A percentile compares a stretch with the other conserved stretches of the same genome.
These are phyloP conservation scores for Coccyzus lansbergi DNA, from an alignment of 2,797 vertebrate genomes.

Conservation along the genomic window DNA sequence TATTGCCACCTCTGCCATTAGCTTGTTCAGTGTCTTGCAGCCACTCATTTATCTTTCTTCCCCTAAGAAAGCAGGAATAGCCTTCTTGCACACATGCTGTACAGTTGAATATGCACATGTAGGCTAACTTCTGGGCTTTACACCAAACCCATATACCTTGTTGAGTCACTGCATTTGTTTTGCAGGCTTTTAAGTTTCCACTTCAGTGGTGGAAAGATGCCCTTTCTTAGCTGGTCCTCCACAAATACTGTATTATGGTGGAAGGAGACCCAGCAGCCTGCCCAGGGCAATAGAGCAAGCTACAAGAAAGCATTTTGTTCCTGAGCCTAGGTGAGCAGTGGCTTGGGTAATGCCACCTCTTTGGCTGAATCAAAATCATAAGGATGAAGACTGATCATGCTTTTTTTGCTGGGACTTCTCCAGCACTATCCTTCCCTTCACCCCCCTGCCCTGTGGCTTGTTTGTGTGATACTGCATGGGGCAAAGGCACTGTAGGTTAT, in stretches of 20 bases:
- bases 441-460: background rate
- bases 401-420: background rate
- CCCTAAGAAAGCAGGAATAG: background rate
- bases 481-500: background rate
- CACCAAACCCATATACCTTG: background rate
- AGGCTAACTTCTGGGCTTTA: background rate
- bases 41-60: background rate
- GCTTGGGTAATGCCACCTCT: background rate
- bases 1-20: background rate
- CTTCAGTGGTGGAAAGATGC: background rate
- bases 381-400: background rate
- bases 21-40: rapidly evolving
- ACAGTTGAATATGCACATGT: background rate
- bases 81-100: rapidly evolving
- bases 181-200: background rate
- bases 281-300: background rate
- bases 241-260: background rate
- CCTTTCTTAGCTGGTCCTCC: background rate
- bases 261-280: background rate
- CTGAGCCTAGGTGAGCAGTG: rapidly evolving
- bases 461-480: background rate
- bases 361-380: background rate
- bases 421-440: too few species aligned
- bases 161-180: constrained; percentile 32
- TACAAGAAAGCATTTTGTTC: background rate